Conservation (phyloP, 1,140 invertebrate genomes). For the Anoplolepis gracilipes region DNA sequence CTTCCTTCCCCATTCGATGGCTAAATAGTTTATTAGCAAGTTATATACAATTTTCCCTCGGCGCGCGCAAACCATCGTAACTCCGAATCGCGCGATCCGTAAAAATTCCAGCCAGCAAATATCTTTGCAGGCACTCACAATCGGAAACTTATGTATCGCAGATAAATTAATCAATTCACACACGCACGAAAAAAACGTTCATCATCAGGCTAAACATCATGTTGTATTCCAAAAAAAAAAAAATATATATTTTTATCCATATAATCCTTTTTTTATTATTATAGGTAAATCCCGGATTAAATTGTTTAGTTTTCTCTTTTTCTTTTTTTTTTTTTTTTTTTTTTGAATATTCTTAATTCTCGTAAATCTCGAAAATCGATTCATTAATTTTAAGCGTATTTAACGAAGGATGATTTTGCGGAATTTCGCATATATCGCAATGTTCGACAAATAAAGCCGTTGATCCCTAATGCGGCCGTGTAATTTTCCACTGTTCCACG, state of each 20-base stretch:
- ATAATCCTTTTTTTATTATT: background rate
- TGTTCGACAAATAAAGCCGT: constrained; percentile 30
- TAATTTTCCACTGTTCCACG: constrained; percentile 53
- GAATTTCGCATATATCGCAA: background rate
- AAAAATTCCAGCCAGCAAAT: constrained; percentile 2
- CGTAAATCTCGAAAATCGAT: background rate
- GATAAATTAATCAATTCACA: constrained; percentile 4
- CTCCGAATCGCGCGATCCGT: constrained; percentile 52
- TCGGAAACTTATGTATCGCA: background rate
- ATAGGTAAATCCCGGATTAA: background rate
- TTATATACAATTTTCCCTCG: constrained; percentile 76
- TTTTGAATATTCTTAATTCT: background rate
- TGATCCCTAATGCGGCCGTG: constrained; percentile 24
- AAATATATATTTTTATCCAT: background rate
- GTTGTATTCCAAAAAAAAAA: background rate
- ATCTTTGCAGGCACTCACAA: background rate
- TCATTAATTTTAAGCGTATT: constrained; percentile 18
- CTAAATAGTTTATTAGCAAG: constrained; percentile 83
- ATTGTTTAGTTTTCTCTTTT: background rate
- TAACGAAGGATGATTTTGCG: constrained; percentile 24
- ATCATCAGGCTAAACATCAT: background rate
- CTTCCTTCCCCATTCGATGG: constrained; percentile 73
- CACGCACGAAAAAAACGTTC: background rate
- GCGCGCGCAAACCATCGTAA: constrained; percentile 53
- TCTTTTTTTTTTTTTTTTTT: no score